Base-by-base conservation (phyloP, 1,140 invertebrate genomes). In the Habropoda laboriosa region DNA sequence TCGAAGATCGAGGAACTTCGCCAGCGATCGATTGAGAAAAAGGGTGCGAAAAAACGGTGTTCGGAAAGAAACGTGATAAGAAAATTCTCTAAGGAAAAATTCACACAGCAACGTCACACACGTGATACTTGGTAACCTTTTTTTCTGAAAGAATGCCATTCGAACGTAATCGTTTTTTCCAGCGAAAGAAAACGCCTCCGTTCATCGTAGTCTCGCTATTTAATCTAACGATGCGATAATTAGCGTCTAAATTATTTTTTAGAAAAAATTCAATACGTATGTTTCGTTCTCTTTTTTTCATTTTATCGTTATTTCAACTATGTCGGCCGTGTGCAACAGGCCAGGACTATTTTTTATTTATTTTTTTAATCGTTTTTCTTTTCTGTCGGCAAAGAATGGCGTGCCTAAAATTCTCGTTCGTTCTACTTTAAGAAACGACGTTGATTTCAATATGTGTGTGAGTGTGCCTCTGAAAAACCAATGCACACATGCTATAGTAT, bases 381-480 rank as follows among this genome's bases (percentile, higher is more conserved):
- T n/a, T n/a, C n/a, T n/a, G n/a, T n/a, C n/a, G n/a, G 53, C 55
- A 7, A 66, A 55, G 35, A 68, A 57, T 16, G 27, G 7, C 72
- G 58, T 42, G 58, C 42, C 42, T 18, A 49, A 35, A 21, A 75
- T 30, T 16, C n/a, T n/a, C 30, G 40, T 68, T 76, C 51, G 51
- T 67, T 76, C 63, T 55, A 55, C 21, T 57, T n/a, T 45, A 45
- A 76, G 63, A 76, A 76, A 68, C 61, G 55, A 76, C 63, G n/a
- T 42, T 27, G 72, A 74, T 40, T n/a, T n/a, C n/a, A n/a, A n/a
- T n/a, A n/a, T n/a, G n/a, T n/a, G n/a, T n/a, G n/a, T n/a, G n/a
- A n/a, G 32, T 45, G 73, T 57, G 73, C 38, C 10, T 32, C n/a
- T 30, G 38, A 55, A 40, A 35, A 47, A 32, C 7, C 38, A 76